phyloP scores from a whole-genome alignment of 2,113 vertebrate genomes.

The Pollachius pollachius region DNA sequence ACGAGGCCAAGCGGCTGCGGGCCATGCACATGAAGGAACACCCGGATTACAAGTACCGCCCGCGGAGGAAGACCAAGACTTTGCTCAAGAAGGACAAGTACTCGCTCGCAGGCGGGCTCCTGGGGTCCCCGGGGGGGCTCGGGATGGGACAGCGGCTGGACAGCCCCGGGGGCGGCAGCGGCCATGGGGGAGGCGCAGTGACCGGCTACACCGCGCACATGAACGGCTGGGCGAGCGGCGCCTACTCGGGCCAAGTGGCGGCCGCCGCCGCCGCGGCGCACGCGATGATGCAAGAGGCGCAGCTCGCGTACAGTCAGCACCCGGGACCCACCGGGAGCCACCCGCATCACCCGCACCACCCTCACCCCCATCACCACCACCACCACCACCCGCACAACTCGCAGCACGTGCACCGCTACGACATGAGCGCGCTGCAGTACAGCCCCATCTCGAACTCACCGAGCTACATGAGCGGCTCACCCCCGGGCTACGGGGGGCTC shows the following conservation, averaged over 20 bases:
- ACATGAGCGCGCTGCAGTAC: constrained; percentile 91
- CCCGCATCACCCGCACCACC: constrained; percentile 83
- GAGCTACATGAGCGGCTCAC: constrained; percentile 92
- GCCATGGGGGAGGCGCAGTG: constrained; percentile 71
- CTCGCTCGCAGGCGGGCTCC: constrained; percentile 85
- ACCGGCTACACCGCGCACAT: constrained; percentile 86
- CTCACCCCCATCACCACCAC: constrained; percentile 69
- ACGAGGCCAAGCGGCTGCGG: constrained; percentile 94
- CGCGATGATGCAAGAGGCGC: constrained; percentile 97
- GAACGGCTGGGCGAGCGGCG: constrained; percentile 95
- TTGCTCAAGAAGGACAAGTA: constrained; percentile 98
- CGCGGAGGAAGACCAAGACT: constrained; percentile 94
- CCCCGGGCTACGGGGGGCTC: constrained; percentile 87
- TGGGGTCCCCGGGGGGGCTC: constrained; percentile 75
- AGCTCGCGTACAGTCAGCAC: constrained; percentile 93
- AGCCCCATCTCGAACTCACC: constrained; percentile 92
- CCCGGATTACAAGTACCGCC: constrained; percentile 99
- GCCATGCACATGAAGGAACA: constrained; percentile 99
- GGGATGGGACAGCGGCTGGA: constrained; percentile 85
- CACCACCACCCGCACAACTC: constrained; percentile 83
- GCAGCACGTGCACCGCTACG: constrained; percentile 90
- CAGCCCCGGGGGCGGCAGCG: constrained; percentile 80
- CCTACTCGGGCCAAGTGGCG: constrained; percentile 88
- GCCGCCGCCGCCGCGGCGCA: constrained; percentile 88
- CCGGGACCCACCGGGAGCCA: constrained; percentile 78